phyloP scores from a whole-genome alignment of 1,140 invertebrate genomes.

The Lasaia peninsularis region DNA sequence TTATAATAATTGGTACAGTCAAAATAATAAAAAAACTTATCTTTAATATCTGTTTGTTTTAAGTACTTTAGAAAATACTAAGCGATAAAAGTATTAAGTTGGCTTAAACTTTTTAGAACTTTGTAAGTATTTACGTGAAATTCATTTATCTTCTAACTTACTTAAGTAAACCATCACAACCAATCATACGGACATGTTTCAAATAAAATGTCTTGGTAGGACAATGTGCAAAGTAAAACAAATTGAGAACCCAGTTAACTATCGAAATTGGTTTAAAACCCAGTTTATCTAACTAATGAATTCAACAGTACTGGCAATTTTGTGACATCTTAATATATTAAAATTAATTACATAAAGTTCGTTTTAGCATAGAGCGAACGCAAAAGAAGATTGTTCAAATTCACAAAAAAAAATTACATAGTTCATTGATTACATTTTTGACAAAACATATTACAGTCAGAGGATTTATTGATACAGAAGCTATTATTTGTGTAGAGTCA shows the following conservation, averaged over 20 bases:
- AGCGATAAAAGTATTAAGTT: conserved; percentile 34
- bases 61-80: conserved; percentile 47
- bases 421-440: too few relatives aligned
- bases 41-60: conserved; percentile 36
- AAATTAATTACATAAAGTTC: conserved; percentile 27
- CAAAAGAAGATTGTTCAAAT: too few relatives aligned
- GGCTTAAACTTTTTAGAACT: conserved; percentile 54
- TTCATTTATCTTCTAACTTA: conserved; percentile 67
- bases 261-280: conserved; percentile 10
- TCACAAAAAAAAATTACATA: too few relatives aligned
- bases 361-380: too few relatives aligned
- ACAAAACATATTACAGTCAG: too few relatives aligned
- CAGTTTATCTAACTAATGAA: conserved; percentile 45
- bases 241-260: conserved; percentile 36
- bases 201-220: conserved; percentile 53
- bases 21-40: conserved; percentile 27
- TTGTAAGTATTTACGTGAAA: conserved; percentile 51
- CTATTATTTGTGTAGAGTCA: too few relatives aligned
- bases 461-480: too few relatives aligned
- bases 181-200: conserved; percentile 73
- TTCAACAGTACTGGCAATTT: conserved; percentile 63
- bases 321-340: conserved; percentile 67
- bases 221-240: conserved; percentile 46
- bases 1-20: conserved; percentile 36
- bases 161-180: conserved; percentile 77